phyloP scores from a whole-genome alignment of 1,140 invertebrate genomes.

The Papilio aristodemus region DNA sequence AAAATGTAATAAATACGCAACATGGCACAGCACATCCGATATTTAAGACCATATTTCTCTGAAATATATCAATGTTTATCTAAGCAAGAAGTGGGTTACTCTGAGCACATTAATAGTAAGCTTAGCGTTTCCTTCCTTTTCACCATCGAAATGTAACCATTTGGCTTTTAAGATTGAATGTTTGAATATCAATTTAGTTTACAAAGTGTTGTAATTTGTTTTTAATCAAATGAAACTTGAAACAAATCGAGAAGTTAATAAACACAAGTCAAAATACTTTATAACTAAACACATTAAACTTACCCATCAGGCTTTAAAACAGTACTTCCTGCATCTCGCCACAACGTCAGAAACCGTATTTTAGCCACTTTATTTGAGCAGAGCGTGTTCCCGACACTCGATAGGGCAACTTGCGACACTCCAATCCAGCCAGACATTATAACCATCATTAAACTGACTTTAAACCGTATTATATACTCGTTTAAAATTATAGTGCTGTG shows the following conservation, averaged over 20 bases:
- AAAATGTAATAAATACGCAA: too few species aligned
- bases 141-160: slow-evolving; percentile 18
- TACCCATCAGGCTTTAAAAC: neutral
- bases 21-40: too few species aligned
- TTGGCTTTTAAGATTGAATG: neutral
- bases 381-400: slow-evolving; percentile 55
- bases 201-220: neutral
- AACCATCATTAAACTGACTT: slow-evolving; percentile 38
- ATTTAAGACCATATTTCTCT: neutral
- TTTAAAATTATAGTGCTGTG: slow-evolving; percentile 35
- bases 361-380: slow-evolving; percentile 62
- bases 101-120: neutral
- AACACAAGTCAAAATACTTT: neutral
- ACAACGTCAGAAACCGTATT: slow-evolving; percentile 60
- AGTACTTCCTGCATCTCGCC: slow-evolving; percentile 46
- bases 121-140: neutral
- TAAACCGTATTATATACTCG: slow-evolving; percentile 35
- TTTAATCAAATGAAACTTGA: too few species aligned
- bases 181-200: neutral
- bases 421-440: slow-evolving; percentile 38
- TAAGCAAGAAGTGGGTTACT: neutral
- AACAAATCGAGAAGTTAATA: neutral
- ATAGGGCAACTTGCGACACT: slow-evolving; percentile 58
- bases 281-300: neutral
- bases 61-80: neutral